Conservation (phyloP, 2,888 invertebrate species). For the Cephalotes varians region DNA sequence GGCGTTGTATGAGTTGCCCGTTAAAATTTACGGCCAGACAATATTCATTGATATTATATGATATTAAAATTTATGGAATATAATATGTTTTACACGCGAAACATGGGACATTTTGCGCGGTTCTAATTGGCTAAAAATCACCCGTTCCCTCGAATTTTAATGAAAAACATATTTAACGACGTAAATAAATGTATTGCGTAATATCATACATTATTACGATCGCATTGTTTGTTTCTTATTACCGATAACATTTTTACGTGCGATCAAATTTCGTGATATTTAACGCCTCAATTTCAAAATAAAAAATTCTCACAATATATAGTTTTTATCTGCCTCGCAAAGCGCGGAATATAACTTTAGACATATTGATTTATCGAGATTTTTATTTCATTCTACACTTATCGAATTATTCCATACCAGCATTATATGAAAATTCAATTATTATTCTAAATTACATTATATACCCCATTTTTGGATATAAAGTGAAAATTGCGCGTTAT, state of each 20-base stretch:
- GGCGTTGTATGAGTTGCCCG: slow-evolving; percentile 55
- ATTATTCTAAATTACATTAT: slow-evolving; percentile 54
- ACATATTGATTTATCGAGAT: slow-evolving; percentile 47
- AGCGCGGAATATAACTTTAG: slow-evolving; percentile 35
- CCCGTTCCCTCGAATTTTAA: slow-evolving; percentile 49
- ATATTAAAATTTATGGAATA: slow-evolving; percentile 57
- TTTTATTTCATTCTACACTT: slow-evolving; percentile 46
- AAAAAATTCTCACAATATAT: slow-evolving; percentile 2
- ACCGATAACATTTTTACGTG: slow-evolving; percentile 48
- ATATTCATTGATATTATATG: slow-evolving; percentile 57
- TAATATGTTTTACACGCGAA: slow-evolving; percentile 54
- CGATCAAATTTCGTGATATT: slow-evolving; percentile 35
- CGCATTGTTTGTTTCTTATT: slow-evolving; percentile 53
- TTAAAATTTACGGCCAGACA: slow-evolving; percentile 56
- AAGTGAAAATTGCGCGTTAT: slow-evolving; percentile 39
- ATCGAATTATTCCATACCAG: slow-evolving; percentile 35
- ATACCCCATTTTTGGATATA: slow-evolving; percentile 50
- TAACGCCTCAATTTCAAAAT: slow-evolving; percentile 31
- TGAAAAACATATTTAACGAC: slow-evolving; percentile 57
- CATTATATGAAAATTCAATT: slow-evolving; percentile 52
- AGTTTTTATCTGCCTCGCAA: slow-evolving; percentile 23
- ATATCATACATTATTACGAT: slow-evolving; percentile 45
- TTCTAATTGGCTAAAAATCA: slow-evolving; percentile 57
- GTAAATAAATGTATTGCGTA: slow-evolving; percentile 51
- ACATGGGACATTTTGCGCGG: slow-evolving; percentile 54